These are phyloP conservation scores for Mesitornis unicolor DNA, from an alignment of 2,113 vertebrate genomes.

Conservation along the genomic window DNA sequence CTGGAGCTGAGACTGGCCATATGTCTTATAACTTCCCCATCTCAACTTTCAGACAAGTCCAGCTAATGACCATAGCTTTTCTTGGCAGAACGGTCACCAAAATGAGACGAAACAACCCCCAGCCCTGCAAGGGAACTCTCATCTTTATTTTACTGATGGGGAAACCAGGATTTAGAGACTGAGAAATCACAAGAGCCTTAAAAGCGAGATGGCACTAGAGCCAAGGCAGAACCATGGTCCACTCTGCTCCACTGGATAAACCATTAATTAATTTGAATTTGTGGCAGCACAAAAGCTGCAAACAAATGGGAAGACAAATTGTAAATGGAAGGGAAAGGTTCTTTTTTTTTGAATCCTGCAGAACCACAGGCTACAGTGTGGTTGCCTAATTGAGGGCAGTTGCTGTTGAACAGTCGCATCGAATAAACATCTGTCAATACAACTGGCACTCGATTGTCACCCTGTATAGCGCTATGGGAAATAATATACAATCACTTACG, in stretches of 20 bases:
- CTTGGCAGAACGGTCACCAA: not conserved
- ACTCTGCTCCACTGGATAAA: not conserved
- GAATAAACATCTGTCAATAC: not conserved
- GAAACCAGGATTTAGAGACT: not conserved
- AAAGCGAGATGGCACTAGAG: not conserved
- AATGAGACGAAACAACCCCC: not conserved
- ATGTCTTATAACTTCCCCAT: not conserved
- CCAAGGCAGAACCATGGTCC: not conserved
- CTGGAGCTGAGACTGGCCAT: not conserved
- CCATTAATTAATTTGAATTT: not conserved
- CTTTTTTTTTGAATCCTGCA: not conserved
- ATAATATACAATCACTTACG: not conserved
- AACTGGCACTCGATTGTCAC: not conserved
- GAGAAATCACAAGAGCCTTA: not conserved
- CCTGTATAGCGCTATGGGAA: fast-evolving
- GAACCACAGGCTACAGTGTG: not conserved
- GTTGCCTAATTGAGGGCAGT: not conserved
- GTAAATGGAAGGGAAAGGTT: not conserved
- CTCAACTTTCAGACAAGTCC: not conserved
- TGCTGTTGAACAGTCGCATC: not conserved
- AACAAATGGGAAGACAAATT: not conserved
- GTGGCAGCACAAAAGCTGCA: not conserved
- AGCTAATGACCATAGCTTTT: not conserved
- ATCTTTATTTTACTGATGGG: not conserved
- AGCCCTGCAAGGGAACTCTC: not conserved